phyloP scores from a whole-genome alignment of 1,140 invertebrate species.

The Leptonema lineaticorne region DNA sequence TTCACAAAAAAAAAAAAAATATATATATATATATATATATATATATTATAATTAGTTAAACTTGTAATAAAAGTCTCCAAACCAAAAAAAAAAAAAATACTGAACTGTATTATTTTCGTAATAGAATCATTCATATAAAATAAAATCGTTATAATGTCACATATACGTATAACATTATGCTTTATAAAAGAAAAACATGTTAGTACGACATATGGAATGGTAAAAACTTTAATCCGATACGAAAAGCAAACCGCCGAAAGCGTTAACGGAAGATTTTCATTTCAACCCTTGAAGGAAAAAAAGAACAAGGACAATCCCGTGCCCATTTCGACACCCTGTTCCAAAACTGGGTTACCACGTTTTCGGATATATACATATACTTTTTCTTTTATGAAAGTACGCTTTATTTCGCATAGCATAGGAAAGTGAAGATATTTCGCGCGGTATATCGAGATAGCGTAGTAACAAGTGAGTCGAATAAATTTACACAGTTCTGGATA shows the following conservation, averaged over 20 bases:
- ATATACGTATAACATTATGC: not conserved
- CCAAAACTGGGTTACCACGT: not conserved
- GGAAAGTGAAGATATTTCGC: not conserved
- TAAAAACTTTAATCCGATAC: constrained; percentile 3
- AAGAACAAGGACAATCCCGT: not conserved
- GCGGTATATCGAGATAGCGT: not conserved
- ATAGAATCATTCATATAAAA: not conserved
- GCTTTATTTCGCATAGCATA: not conserved
- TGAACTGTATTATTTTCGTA: too few relatives aligned
- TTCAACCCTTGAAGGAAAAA: not conserved
- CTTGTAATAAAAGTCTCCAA: too few relatives aligned
- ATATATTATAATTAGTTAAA: too few relatives aligned
- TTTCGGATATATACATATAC: too few relatives aligned
- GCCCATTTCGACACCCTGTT: not conserved
- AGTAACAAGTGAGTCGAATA: constrained; percentile 18
- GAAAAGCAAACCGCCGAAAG: not conserved
- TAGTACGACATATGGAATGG: not conserved
- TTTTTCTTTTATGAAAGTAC: not conserved
- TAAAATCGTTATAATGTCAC: not conserved
- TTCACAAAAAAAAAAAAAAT: too few relatives aligned
- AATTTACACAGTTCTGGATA: not conserved
- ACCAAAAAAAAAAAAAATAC: too few relatives aligned
- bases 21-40: not conserved
- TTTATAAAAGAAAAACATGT: not conserved
- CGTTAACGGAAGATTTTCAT: not conserved